phyloP scores from a whole-genome alignment of 2,888 invertebrate genomes.

The Adelphocoris suturalis region DNA sequence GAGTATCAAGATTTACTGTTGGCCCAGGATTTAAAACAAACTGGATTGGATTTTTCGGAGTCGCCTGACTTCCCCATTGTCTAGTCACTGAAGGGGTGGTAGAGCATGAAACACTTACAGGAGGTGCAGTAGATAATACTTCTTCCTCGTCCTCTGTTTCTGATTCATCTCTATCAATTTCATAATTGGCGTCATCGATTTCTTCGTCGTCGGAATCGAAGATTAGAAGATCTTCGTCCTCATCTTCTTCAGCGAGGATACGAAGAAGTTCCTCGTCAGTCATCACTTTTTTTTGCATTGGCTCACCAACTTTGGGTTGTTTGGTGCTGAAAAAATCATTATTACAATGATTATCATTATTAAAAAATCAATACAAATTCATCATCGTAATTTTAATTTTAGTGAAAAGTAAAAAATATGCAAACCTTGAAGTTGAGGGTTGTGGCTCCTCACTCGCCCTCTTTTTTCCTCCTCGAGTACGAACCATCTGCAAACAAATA shows the following conservation, averaged over 20 bases:
- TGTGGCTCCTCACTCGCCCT: slow-evolving; percentile 17
- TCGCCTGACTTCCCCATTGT: slow-evolving; percentile 42
- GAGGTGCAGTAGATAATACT: slow-evolving; percentile 38
- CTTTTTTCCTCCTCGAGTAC: slow-evolving; percentile 30
- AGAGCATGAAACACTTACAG: slow-evolving; percentile 38
- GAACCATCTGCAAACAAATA: slow-evolving; percentile 37
- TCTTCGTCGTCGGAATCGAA: not conserved
- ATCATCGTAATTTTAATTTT: slow-evolving; percentile 28
- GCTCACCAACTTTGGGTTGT: slow-evolving; percentile 26
- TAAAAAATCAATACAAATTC: slow-evolving; percentile 24
- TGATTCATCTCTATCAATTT: slow-evolving; percentile 43
- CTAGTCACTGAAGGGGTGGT: slow-evolving; percentile 42
- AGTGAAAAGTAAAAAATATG: slow-evolving; percentile 47
- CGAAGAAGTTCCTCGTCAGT: slow-evolving; percentile 41
- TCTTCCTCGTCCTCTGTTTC: slow-evolving; percentile 38
- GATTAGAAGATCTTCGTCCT: slow-evolving; percentile 22
- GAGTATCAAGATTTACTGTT: slow-evolving; percentile 39
- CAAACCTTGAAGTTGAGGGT: slow-evolving; percentile 29
- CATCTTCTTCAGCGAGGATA: slow-evolving; percentile 38
- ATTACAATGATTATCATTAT: slow-evolving; percentile 24
- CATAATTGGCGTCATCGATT: slow-evolving; percentile 36
- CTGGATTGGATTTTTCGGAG: slow-evolving; percentile 26
- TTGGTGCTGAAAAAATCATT: slow-evolving; percentile 35
- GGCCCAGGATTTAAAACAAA: slow-evolving; percentile 33
- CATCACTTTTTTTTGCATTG: slow-evolving; percentile 30